phyloP scores from a whole-genome alignment of 2,888 invertebrate species.

The Leptura quadrifasciata region DNA sequence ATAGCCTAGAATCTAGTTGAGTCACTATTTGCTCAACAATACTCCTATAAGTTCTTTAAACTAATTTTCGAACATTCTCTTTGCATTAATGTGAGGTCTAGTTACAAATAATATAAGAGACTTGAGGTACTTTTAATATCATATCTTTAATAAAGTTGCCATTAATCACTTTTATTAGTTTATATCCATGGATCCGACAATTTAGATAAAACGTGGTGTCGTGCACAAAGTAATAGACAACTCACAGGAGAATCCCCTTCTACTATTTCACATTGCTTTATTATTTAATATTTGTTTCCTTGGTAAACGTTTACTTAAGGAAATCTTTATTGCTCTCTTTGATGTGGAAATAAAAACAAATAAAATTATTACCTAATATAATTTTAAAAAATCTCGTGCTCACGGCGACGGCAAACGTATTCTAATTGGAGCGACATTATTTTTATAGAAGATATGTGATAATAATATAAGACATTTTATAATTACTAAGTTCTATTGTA shows the following conservation, averaged over 20 bases:
- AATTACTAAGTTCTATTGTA: no score
- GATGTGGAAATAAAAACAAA: constrained; percentile 1
- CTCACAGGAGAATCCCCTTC: background rate
- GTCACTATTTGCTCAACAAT: no score
- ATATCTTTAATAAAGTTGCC: background rate
- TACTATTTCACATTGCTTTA: background rate
- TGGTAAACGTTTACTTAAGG: background rate
- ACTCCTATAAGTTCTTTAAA: no score
- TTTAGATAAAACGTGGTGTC: constrained; percentile 9
- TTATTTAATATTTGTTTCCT: background rate
- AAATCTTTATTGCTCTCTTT: constrained; percentile 2
- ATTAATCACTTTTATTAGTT: constrained; percentile 1
- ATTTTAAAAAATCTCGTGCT: background rate
- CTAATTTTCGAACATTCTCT: background rate
- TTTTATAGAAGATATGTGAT: background rate
- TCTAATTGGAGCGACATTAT: background rate
- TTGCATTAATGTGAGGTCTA: background rate
- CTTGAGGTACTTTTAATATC: background rate
- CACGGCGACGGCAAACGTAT: background rate
- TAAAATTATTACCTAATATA: background rate
- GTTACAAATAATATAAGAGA: background rate
- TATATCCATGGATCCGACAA: background rate
- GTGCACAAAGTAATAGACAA: background rate
- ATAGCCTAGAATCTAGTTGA: no score
- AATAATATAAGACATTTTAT: no score